A percentile compares a stretch with the other conserved stretches of the same genome.
These are phyloP conservation scores for Verasper variegatus DNA, from an alignment of 2,113 vertebrate species.

Conservation along the genomic window DNA sequence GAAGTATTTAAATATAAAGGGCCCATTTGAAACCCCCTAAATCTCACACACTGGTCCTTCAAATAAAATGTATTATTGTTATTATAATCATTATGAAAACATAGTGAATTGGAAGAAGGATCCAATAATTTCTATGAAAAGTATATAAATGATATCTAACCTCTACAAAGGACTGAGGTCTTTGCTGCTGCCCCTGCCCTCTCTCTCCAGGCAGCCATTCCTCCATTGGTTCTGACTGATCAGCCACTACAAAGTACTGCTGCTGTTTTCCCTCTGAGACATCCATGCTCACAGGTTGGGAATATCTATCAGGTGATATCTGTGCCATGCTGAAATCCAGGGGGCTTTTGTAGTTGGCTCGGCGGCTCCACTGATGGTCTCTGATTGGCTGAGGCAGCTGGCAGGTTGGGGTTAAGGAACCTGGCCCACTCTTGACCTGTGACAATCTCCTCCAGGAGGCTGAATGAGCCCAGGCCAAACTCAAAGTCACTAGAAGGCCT, in stretches of 20 bases:
- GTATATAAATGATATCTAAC: constrained; percentile 38
- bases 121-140: not conserved
- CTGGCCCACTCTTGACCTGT: constrained; percentile 79
- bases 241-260: not conserved
- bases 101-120: not conserved
- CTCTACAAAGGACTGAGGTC: constrained; percentile 14
- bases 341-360: constrained; percentile 2
- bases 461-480: constrained; percentile 76
- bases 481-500: constrained; percentile 66
- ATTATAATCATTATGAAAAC: not conserved
- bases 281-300: constrained; percentile 41
- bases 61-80: no score
- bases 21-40: no score
- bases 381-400: constrained; percentile 26
- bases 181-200: not conserved
- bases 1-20: no score
- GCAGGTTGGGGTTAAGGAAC: constrained; percentile 61
- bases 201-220: constrained; percentile 32
- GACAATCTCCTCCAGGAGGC: constrained; percentile 81
- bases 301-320: constrained; percentile 26
- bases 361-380: constrained; percentile 19
- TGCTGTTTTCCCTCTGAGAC: constrained; percentile 28
- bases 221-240: constrained; percentile 69
- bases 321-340: constrained; percentile 21
- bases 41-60: no score